Conservation (phyloP, 2,888 invertebrate genomes). For the Polia nebulosa region DNA sequence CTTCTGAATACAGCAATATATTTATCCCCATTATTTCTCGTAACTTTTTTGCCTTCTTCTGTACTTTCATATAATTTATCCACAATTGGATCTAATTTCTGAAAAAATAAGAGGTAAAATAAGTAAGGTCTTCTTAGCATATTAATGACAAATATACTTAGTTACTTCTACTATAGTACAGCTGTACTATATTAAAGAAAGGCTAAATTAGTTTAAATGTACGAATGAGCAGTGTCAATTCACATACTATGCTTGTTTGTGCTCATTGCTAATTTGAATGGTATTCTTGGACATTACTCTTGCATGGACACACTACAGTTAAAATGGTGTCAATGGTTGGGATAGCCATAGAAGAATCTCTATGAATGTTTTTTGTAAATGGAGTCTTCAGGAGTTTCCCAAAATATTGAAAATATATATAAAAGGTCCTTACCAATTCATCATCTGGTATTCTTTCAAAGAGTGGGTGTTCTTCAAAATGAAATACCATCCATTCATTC, state of each 20-base stretch:
- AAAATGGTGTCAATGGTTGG: not conserved
- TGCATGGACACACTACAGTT: not conserved
- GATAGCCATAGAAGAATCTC: not conserved
- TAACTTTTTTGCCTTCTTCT: slow-evolving; percentile 99
- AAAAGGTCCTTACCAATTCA: slow-evolving; percentile 92
- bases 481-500: slow-evolving; percentile 98
- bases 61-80: slow-evolving; percentile 97
- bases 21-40: slow-evolving; percentile 98
- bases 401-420: not conserved
- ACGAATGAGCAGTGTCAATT: not conserved
- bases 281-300: not conserved
- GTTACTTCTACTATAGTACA: not conserved
- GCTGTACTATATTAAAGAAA: too few species aligned
- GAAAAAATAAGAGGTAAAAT: slow-evolving; percentile 61
- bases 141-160: not conserved
- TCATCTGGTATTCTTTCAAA: slow-evolving; percentile 94
- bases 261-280: not conserved
- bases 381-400: not conserved
- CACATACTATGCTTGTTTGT: not conserved
- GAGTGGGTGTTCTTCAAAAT: slow-evolving; percentile 97
- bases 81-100: slow-evolving; percentile 96
- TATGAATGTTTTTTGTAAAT: not conserved
- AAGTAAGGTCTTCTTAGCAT: not conserved
- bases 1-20: slow-evolving; percentile 97
- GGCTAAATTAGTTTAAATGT: too few species aligned